Evolutionary conservation across 1,140 invertebrate species (phyloP).

Genomic region (Tetraneura akinire): DNA sequence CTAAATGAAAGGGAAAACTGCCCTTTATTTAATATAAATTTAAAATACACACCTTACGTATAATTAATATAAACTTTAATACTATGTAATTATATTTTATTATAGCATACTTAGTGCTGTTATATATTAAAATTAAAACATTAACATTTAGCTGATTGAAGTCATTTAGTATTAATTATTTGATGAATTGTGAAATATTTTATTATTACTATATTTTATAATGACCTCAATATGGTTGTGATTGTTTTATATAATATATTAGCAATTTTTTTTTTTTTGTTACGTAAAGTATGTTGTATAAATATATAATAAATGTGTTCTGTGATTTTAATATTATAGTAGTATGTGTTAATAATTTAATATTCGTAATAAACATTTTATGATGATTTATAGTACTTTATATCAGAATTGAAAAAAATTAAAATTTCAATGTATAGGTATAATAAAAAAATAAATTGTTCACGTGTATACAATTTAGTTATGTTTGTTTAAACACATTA

Average conservation of each 20-base stretch:
- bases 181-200: conserved; percentile 2
- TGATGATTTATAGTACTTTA: not conserved
- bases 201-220: conserved; percentile 23
- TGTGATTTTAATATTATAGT: conserved; percentile 26
- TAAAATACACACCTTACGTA: too few relatives aligned
- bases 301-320: conserved; percentile 14
- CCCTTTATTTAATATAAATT: not conserved
- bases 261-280: conserved; percentile 38
- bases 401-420: too few relatives aligned
- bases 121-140: not conserved
- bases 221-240: conserved; percentile 24
- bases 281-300: conserved; percentile 23
- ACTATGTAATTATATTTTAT: not conserved
- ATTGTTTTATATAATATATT: conserved; percentile 37
- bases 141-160: not conserved
- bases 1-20: too few relatives aligned
- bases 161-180: conserved; percentile 18
- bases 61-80: too few relatives aligned
- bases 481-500: too few relatives aligned
- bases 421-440: too few relatives aligned
- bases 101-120: not conserved
- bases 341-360: not conserved
- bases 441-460: too few relatives aligned
- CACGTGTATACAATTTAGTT: too few relatives aligned
- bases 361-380: conserved; percentile 28